phyloP scores from a whole-genome alignment of 2,797 vertebrate species.

The Esox masquinongy region DNA sequence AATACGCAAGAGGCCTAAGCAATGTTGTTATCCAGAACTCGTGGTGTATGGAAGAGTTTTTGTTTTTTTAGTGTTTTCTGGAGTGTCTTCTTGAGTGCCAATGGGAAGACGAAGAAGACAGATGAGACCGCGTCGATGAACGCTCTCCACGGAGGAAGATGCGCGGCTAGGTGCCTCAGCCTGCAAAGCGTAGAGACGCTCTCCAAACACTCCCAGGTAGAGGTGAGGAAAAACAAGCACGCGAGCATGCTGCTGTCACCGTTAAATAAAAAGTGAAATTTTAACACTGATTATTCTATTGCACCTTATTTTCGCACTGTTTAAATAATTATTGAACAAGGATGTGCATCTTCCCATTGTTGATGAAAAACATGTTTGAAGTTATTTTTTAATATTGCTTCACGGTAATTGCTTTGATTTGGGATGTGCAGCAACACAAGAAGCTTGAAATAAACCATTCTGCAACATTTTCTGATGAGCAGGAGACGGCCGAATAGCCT shows the following conservation, averaged over 20 bases:
- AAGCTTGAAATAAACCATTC: not conserved
- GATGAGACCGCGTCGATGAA: slow-evolving; percentile 72
- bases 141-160: slow-evolving; percentile 79
- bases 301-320: not conserved
- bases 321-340: slow-evolving; percentile 7
- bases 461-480: not conserved
- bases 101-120: slow-evolving; percentile 61
- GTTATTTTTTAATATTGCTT: not conserved
- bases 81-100: slow-evolving; percentile 65
- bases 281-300: not conserved
- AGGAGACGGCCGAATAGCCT: not conserved
- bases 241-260: slow-evolving; percentile 2
- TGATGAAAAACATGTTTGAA: not conserved
- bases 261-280: not conserved
- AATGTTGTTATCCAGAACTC: slow-evolving; percentile 66
- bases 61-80: slow-evolving; percentile 79
- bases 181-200: slow-evolving; percentile 84
- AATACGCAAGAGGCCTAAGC: slow-evolving; percentile 25
- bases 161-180: slow-evolving; percentile 87
- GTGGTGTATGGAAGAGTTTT: slow-evolving; percentile 51
- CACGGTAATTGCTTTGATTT: not conserved
- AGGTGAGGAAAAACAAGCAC: not conserved
- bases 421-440: not conserved
- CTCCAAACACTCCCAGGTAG: slow-evolving; percentile 81
- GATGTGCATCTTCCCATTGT: not conserved